These are phyloP conservation scores for Pitta sordida DNA, from an alignment of 2,113 vertebrate genomes.

Conservation along the genomic window DNA sequence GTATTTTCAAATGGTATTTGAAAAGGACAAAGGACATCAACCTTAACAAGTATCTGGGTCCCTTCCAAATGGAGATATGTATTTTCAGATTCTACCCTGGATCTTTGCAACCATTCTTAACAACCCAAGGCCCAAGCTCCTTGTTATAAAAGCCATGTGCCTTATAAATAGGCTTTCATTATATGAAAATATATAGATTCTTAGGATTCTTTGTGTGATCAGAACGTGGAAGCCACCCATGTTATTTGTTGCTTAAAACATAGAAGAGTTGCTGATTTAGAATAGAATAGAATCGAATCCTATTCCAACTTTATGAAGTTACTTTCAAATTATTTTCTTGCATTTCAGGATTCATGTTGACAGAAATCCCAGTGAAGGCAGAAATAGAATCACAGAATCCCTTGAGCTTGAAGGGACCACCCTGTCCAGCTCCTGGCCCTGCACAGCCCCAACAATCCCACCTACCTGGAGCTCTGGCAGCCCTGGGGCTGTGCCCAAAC, in stretches of 20 bases:
- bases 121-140: not conserved
- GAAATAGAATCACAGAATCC: not conserved
- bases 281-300: too few species aligned
- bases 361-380: not conserved
- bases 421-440: not conserved
- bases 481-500: not conserved
- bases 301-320: not conserved
- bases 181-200: not conserved
- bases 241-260: not conserved
- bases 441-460: not conserved
- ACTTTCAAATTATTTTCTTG: not conserved
- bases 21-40: not conserved
- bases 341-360: not conserved
- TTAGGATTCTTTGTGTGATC: not conserved
- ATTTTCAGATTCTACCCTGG: not conserved
- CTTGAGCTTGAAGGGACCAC: not conserved
- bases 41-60: not conserved
- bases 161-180: not conserved
- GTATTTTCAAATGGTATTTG: not conserved
- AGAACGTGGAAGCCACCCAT: not conserved
- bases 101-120: not conserved
- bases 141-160: not conserved
- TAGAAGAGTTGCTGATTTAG: not conserved
- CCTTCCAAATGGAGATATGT: not conserved
- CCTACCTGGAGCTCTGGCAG: not conserved